Evolutionary conservation across 2,113 vertebrate species (phyloP), one percentile per base, ranked within the genome.

Genomic region (Pseudopipra pipra): DNA sequence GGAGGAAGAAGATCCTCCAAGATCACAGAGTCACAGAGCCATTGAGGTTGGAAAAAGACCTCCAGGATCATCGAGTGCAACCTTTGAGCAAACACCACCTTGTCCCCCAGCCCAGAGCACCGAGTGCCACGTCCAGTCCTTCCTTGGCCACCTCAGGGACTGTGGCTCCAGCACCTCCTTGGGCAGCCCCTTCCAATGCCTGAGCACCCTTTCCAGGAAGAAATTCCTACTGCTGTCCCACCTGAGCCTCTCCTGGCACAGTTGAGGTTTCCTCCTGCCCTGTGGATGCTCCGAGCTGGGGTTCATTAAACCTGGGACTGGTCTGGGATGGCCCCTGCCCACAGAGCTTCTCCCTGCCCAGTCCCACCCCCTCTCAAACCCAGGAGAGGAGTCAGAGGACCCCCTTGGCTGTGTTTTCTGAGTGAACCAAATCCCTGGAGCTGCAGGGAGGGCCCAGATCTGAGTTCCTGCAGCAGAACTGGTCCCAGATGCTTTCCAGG

Each of bases 391-490:
- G n/a, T 20, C 56, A 80, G 39, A 41, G 63, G 23, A 44, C 5
- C 11, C 27, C 15, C 46, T 58, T 33, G 11, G 47, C 47, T 6
- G 0, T 31, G 33, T 56, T 76, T 39, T 49, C 44, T 54, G n/a
- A 21, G 31, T 37, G 27, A 43, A 62, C 7, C 31, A n/a, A 51
- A 52, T 14, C n/a, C 4, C 71, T 43, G 49, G 31, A 43, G 79
- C 58, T 33, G 2, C 0, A 0, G 61, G 58, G 44, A 51, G 46
- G 37, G 13, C 24, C 52, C 76, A 31, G 25, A 2, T n/a, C 39
- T 37, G 58, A 28, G 58, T 8, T 61, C 67, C 12, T 41, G n/a
- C 30, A 11, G 28, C 47, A 35, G 43, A 72, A 39, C 46, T 7
- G 4, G 20, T 24, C 2, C 24, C 49, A 37, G 55, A 35, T 49